Conservation (phyloP, 2,888 invertebrate species). For the Pinctada fucata region DNA sequence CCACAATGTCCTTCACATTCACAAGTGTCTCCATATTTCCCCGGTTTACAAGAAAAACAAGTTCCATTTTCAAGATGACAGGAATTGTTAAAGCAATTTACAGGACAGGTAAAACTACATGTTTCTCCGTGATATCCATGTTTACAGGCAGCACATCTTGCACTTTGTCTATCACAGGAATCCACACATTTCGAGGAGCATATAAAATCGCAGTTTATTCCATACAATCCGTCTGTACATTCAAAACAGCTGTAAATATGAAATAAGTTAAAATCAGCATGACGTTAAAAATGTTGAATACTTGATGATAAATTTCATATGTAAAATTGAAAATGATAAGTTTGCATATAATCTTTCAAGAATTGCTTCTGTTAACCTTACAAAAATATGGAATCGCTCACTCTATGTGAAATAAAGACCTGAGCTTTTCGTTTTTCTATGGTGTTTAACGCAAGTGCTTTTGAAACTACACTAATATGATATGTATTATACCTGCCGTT, state of each 20-base stretch:
- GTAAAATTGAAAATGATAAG: too few relatives aligned
- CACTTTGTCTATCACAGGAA: constrained; percentile 43
- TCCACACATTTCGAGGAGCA: constrained; percentile 41
- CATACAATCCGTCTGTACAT: constrained; percentile 30
- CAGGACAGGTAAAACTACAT: constrained; percentile 41
- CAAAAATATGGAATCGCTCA: too few relatives aligned
- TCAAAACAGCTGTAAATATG: constrained; percentile 30
- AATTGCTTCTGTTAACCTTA: too few relatives aligned
- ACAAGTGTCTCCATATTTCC: constrained; percentile 47
- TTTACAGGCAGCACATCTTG: constrained; percentile 33
- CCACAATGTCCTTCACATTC: constrained; percentile 11
- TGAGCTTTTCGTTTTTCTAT: too few relatives aligned
- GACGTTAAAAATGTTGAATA: too few relatives aligned
- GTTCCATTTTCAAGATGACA: constrained; percentile 43
- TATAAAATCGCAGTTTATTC: constrained; percentile 20
- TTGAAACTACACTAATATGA: neutral
- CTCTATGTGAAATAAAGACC: too few relatives aligned
- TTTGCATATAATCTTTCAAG: too few relatives aligned
- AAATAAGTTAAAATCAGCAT: neutral
- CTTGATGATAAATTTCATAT: too few relatives aligned
- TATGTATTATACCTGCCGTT: constrained; percentile 19
- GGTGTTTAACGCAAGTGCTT: too few relatives aligned
- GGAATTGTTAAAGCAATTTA: constrained; percentile 36
- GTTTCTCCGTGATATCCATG: constrained; percentile 35
- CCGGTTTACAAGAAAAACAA: constrained; percentile 31